These are phyloP conservation scores for Actinemys pallida DNA, from an alignment of 2,113 vertebrate genomes.

Conservation along the genomic window DNA sequence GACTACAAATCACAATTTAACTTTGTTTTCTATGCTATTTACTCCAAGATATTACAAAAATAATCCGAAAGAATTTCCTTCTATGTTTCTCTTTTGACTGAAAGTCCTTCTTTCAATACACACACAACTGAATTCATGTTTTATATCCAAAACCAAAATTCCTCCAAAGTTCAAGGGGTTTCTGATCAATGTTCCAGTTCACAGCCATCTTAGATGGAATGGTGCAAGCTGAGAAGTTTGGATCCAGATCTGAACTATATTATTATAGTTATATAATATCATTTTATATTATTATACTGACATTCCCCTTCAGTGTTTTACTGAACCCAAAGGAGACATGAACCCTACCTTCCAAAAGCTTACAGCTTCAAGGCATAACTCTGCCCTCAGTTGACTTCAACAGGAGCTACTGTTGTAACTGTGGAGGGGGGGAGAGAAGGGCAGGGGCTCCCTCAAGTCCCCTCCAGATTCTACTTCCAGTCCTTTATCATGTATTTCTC, in stretches of 20 bases:
- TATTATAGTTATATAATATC: conserved; percentile 12
- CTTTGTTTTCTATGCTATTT: conserved; percentile 50
- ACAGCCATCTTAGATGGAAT: conserved; percentile 59
- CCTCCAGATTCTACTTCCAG: not conserved
- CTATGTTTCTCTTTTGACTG: conserved; percentile 58
- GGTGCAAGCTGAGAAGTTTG: conserved; percentile 68
- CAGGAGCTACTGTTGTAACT: not conserved
- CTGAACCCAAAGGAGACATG: not conserved
- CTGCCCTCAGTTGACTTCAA: not conserved
- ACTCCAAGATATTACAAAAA: conserved; percentile 49
- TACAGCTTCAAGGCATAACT: not conserved
- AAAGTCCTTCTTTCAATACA: conserved; percentile 23
- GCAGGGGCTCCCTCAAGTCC: not conserved
- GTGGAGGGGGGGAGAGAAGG: not conserved
- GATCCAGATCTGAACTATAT: conserved; percentile 46
- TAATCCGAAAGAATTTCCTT: conserved; percentile 33
- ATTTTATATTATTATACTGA: not conserved
- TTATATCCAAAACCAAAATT: conserved; percentile 72
- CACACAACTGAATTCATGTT: conserved; percentile 29
- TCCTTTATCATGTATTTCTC: not conserved
- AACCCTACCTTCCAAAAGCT: conserved; percentile 32
- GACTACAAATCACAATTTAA: conserved; percentile 33
- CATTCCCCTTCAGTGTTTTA: not conserved
- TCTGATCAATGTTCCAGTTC: not conserved
- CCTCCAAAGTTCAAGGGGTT: conserved; percentile 67